Percentiles rank a stretch among this genome's conserved stretches.
Conservation (phyloP, 1,140 invertebrate species). For the Drosophila mojavensis region DNA sequence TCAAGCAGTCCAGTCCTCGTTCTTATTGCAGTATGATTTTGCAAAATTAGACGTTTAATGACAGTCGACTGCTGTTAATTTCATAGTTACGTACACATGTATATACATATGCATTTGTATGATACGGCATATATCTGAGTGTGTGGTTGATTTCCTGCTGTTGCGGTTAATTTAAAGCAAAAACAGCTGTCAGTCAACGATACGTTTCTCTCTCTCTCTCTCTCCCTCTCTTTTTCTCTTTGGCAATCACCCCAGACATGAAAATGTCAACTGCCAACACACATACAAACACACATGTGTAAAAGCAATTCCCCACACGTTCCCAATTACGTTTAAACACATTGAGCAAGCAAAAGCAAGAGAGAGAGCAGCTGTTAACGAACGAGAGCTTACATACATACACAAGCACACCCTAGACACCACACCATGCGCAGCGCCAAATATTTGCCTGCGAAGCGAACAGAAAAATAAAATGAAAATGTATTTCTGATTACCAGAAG, state of each 20-base stretch:
- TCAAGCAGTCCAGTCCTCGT: no score
- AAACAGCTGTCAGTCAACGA: constrained; percentile 71
- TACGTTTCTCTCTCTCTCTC: constrained; percentile 19
- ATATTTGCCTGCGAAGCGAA: background rate
- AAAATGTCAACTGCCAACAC: constrained; percentile 31
- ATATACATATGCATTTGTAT: background rate
- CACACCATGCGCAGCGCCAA: constrained; percentile 26
- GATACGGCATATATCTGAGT: background rate
- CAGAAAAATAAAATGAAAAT: constrained; percentile 10
- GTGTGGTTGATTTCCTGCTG: constrained; percentile 42
- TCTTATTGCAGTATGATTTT: no score
- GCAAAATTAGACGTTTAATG: no score
- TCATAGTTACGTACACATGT: background rate
- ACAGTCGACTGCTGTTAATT: background rate
- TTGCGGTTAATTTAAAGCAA: constrained; percentile 59
- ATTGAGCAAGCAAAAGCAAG: constrained; percentile 10
- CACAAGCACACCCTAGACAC: background rate
- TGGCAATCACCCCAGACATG: constrained; percentile 20
- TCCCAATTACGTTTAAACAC: constrained; percentile 8
- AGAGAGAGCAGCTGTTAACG: constrained; percentile 25
- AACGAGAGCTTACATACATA: constrained; percentile 19
- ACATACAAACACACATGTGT: constrained; percentile 29
- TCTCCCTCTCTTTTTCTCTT: constrained; percentile 23
- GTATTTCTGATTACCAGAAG: constrained; percentile 1
- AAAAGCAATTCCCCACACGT: constrained; percentile 67